Evolutionary conservation across 2,888 invertebrate species (phyloP).

Genomic region (Epistrophe grossulariae): DNA sequence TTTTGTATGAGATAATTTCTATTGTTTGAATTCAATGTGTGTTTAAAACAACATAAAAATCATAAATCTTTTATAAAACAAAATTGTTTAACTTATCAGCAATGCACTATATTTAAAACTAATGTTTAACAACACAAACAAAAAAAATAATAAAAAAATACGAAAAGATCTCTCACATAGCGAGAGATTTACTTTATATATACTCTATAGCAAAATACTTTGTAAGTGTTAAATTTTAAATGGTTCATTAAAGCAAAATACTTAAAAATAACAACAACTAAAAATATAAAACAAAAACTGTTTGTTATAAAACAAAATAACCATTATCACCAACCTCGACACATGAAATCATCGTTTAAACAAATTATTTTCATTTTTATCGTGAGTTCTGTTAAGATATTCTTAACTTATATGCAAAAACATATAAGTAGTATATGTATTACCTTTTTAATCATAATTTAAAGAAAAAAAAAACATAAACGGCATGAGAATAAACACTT

Average conservation of each 20-base stretch:
- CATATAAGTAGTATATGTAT: constrained; percentile 5
- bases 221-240: constrained; percentile 65
- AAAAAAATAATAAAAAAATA: constrained; percentile 8
- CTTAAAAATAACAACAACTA: constrained; percentile 28
- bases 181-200: constrained; percentile 51
- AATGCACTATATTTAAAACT: constrained; percentile 57
- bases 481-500: background rate
- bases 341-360: constrained; percentile 7
- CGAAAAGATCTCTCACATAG: constrained; percentile 39
- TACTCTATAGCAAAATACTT: constrained; percentile 54
- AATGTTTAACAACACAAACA: constrained; percentile 53
- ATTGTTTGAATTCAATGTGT: constrained; percentile 33
- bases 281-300: constrained; percentile 7
- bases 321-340: constrained; percentile 33
- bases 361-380: constrained; percentile 5
- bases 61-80: background rate
- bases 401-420: background rate
- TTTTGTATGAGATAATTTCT: background rate
- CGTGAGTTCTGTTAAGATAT: constrained; percentile 1
- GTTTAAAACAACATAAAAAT: constrained; percentile 11
- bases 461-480: constrained; percentile 10
- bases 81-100: constrained; percentile 37
- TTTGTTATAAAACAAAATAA: constrained; percentile 21
- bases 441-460: background rate
- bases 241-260: constrained; percentile 38